phyloP scores from a whole-genome alignment of 2,797 vertebrate species.

The Odontamblyopus rebecca region DNA sequence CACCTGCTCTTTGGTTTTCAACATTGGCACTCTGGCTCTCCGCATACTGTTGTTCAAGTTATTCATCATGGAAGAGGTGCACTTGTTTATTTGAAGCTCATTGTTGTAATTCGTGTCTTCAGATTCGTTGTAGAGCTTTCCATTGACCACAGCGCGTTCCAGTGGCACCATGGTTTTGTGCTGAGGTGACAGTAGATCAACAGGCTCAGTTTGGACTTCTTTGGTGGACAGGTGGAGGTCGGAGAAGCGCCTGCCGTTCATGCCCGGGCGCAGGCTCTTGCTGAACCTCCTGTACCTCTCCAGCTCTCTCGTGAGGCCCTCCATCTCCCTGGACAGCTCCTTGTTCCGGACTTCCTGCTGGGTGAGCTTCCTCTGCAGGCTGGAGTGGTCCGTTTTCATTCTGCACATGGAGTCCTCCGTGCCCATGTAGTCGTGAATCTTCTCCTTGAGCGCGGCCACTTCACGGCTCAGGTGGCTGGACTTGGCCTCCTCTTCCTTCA shows the following conservation, averaged over 20 bases:
- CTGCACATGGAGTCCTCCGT: constrained; percentile 90
- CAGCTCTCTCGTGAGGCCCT: constrained; percentile 88
- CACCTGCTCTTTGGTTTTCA: constrained; percentile 81
- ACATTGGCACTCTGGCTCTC: constrained; percentile 83
- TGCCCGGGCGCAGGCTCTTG: constrained; percentile 85
- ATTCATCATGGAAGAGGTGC: constrained; percentile 77
- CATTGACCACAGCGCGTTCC: constrained; percentile 84
- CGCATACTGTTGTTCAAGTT: constrained; percentile 81
- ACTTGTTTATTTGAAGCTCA: constrained; percentile 78
- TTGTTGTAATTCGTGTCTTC: constrained; percentile 82
- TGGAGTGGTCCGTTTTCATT: constrained; percentile 87
- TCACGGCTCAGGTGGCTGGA: constrained; percentile 90
- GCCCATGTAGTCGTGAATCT: constrained; percentile 92
- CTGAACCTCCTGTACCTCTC: constrained; percentile 90
- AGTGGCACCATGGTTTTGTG: constrained; percentile 82
- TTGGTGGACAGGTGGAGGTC: constrained; percentile 91
- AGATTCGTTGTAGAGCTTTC: constrained; percentile 82
- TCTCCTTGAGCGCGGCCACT: constrained; percentile 91
- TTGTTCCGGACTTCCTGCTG: constrained; percentile 94
- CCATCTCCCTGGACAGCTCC: constrained; percentile 91
- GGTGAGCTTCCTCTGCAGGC: constrained; percentile 88
- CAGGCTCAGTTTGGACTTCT: constrained; percentile 91
- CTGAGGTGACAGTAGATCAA: constrained; percentile 80
- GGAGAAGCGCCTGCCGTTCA: constrained; percentile 90
- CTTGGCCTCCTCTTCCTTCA: constrained; percentile 93